phyloP scores from a whole-genome alignment of 2,113 vertebrate genomes.

The Psilopsiagon aurifrons region DNA sequence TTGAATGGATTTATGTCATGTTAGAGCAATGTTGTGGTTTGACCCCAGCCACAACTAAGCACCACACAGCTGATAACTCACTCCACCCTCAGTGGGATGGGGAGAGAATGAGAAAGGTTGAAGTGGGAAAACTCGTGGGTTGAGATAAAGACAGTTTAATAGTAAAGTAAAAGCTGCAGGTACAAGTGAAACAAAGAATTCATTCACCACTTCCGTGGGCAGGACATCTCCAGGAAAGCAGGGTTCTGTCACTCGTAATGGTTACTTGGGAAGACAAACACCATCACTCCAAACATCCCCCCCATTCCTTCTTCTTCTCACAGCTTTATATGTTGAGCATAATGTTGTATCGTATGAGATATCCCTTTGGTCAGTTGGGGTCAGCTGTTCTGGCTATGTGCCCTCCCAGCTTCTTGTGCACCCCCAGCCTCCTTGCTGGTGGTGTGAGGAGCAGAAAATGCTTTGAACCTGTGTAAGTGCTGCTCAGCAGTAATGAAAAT shows the following conservation, averaged over 20 bases:
- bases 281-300: not conserved
- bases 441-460: not conserved
- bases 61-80: not conserved
- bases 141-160: not conserved
- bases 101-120: not conserved
- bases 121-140: not conserved
- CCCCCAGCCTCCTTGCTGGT: not conserved
- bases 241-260: not conserved
- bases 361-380: not conserved
- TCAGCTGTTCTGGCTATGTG: not conserved
- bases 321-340: not conserved
- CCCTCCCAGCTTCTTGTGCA: not conserved
- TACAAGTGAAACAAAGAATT: not conserved
- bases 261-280: not conserved
- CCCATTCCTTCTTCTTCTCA: not conserved
- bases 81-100: not conserved
- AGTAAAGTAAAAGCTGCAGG: not conserved
- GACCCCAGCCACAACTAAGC: not conserved
- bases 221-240: not conserved
- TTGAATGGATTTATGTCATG: not conserved
- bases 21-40: not conserved
- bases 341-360: not conserved
- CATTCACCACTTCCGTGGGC: not conserved
- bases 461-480: not conserved
- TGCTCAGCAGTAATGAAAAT: not conserved